Evolutionary conservation across 1,140 invertebrate species (phyloP), one percentile per base, ranked within the genome.

Genomic region (Ceratosolen solmsi): DNA sequence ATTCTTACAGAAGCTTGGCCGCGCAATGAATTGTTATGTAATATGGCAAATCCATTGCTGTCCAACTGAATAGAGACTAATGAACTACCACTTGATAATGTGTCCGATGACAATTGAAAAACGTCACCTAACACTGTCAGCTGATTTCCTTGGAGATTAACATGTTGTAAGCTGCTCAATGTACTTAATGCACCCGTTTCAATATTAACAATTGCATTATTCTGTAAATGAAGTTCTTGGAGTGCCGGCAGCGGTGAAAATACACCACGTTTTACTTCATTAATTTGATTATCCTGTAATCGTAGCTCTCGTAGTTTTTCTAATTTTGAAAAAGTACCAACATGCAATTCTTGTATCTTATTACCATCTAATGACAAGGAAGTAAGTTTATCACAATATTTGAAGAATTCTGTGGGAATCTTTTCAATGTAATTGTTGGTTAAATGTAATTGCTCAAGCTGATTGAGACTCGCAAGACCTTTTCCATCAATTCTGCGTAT

Each of bases 291-390:
- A 90, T 97, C 96, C 86, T 98, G 96, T 51, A 98, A 90, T 58
- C 96, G 93, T n/a, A 98, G 94, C 92, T 98, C 96, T 71, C 94
- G 93, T 56, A 98, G 89, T 83, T 94, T 94, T 58, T 93, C 92
- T 75, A 96, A 92, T 87, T 95, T 95, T 81, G 94, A 91, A 88
- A 98, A 98, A 83, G 96, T 95, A 33, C 95, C 95, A 13, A 95
- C 94, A 86, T 96, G 94, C 73, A 99, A 90, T 85, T 96, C 94
- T 8, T 93, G 93, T 60, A 99, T 96, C 89, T 95, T 94, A 92
- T 99, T 99, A 85, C 96, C 96, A 92, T 98, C 97, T 85, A 99
- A 90, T 84, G 96, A 98, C 54, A 99, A 91, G 7, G 96, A 96
- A 9, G 95, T 94, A 20, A 98, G 92, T 9, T 77, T 76, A 86